A percentile compares a stretch with the other conserved stretches of the same genome.
These are phyloP conservation scores for Stenurella melanura DNA, from an alignment of 2,888 invertebrate species.

Conservation along the genomic window DNA sequence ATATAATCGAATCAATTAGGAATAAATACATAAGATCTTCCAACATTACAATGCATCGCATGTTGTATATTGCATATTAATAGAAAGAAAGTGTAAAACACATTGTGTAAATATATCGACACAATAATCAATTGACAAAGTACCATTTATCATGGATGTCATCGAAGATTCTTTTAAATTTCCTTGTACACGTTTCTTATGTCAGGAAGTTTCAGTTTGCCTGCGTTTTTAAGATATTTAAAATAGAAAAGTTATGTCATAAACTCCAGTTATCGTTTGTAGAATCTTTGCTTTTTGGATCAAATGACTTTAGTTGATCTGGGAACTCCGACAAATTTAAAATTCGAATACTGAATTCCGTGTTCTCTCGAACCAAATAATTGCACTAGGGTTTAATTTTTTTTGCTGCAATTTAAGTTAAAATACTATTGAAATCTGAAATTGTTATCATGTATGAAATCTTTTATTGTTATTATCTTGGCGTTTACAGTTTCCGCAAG, in stretches of 20 bases:
- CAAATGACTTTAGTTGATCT: not conserved
- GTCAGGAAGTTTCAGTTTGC: not conserved
- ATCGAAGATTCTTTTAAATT: not conserved
- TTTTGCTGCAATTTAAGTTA: no score
- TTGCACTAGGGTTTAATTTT: no score
- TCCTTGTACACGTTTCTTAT: not conserved
- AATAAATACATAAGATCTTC: no score
- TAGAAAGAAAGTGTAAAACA: not conserved
- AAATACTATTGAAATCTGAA: no score
- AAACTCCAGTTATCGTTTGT: not conserved
- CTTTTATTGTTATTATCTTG: no score
- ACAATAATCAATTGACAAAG: not conserved
- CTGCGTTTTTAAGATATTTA: not conserved
- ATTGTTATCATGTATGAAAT: no score
- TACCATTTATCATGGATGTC: not conserved
- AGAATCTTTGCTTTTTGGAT: not conserved
- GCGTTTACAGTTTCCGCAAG: no score
- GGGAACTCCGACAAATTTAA: not conserved
- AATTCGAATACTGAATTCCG: not conserved
- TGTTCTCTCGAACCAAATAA: no score
- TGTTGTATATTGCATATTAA: no score
- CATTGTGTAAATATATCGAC: not conserved
- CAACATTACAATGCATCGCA: no score
- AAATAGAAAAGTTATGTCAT: constrained; percentile 4
- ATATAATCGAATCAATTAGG: no score